Evolutionary conservation across 2,113 vertebrate species (phyloP).

Genomic region (Mus musculus): DNA sequence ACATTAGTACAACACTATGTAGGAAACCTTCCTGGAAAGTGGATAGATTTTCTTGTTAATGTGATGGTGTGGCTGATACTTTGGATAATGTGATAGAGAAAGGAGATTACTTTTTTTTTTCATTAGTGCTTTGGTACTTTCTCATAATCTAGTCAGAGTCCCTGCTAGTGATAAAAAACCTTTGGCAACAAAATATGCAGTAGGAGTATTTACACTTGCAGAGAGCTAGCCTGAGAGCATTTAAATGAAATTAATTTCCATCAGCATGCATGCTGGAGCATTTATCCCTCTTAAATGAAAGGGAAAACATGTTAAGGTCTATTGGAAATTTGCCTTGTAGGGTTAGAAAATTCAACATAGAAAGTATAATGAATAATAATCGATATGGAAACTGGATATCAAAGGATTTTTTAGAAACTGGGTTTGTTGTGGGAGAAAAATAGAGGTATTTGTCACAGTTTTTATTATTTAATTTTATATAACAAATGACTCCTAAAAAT

Average conservation of each 20-base stretch:
- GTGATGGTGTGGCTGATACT: conserved; percentile 48
- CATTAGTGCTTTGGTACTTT: neutral
- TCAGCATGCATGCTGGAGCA: conserved; percentile 60
- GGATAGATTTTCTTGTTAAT: conserved; percentile 75
- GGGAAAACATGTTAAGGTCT: conserved; percentile 64
- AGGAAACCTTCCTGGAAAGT: conserved; percentile 63
- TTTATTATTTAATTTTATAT: conserved; percentile 59
- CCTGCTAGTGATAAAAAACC: conserved; percentile 65
- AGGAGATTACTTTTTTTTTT: conserved; percentile 49
- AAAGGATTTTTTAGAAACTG: conserved; percentile 55
- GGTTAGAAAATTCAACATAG: conserved; percentile 59
- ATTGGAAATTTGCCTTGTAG: conserved; percentile 65
- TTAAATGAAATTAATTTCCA: conserved; percentile 83
- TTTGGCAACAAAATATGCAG: conserved; percentile 72
- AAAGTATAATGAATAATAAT: conserved; percentile 73
- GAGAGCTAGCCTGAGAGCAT: conserved; percentile 68
- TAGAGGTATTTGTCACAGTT: conserved; percentile 15
- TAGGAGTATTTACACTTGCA: conserved; percentile 73
- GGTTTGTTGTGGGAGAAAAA: neutral
- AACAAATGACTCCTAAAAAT: conserved; percentile 30
- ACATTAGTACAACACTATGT: conserved; percentile 67
- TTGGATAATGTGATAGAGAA: conserved; percentile 71
- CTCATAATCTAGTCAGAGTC: conserved; percentile 60
- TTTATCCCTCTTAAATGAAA: conserved; percentile 79
- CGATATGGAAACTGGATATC: conserved; percentile 37